Evolutionary conservation across 2,113 vertebrate genomes (phyloP), one percentile per base, ranked within the genome.

Genomic region (Lethenteron camtschaticum): DNA sequence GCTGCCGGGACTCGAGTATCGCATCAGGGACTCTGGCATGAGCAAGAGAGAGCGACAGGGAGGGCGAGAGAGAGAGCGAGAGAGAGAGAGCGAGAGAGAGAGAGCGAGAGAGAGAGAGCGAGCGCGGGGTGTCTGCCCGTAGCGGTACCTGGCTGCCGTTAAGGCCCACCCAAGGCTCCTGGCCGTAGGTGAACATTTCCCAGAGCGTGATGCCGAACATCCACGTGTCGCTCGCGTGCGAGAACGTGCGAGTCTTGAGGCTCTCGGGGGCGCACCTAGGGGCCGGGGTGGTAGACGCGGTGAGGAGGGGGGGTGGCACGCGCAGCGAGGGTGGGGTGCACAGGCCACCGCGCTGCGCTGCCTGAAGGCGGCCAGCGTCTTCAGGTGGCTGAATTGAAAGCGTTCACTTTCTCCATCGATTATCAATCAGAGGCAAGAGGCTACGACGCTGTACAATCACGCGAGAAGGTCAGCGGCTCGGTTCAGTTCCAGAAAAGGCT

Each of bases 121-220:
- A 2, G 20, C 71, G 9, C 24, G 8, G 13, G 60, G 18, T 14
- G 13, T 14, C 18, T 10, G 12, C n/a, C 10, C 2, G 10, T 9
- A 59, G 16, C 3, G 12, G 20, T 70, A 87, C 86, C 84, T 87
- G 82, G 74, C 81, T 77, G 56, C 82, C 84, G 0, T 80, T 79
- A 24, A 84, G 72, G 1, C 86, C 83, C 68, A 86, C 76, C 88
- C 88, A 91, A 11, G 87, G 88, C 70, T 91, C 89, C 73, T 90
- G 81, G 2, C 86, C 86, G 74, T 83, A 83, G 1, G 86, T 85
- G 72, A 90, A 90, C 87, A 92, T 87, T 76, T 92, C 87, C 87
- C 89, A 92, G 58, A 92, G 58, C 3, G 85, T 86, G 72, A 89
- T 80, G 0, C 85, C 87, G 18, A 84, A 91, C 87, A 90, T 92